Base-by-base conservation (phyloP, 2,888 invertebrate genomes). In the Drosophila multiciliata region DNA sequence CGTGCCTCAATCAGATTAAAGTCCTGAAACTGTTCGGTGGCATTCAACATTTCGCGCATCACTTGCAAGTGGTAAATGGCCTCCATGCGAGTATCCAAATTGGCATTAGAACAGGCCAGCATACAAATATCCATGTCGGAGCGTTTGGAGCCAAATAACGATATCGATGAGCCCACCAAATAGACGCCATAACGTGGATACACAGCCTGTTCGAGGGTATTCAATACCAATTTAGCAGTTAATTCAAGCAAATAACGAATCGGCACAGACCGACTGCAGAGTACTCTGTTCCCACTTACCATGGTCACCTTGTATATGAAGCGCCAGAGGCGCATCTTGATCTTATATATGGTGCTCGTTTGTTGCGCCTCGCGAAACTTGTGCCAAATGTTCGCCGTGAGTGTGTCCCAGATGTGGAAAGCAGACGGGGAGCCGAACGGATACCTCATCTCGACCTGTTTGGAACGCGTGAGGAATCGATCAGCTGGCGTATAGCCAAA, bases 91-190 rank as follows among this genome's bases (percentile, higher is more conserved):
- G 96, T 96, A 93, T 97, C 97, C 82, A 96, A 60, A 15, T 69
- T 90, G 9, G 76, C 73, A 74, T 84, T 90, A 0, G 79, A 78
- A 45, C 83, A 95, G 77, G 97, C 96, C 89, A 98, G 94, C 90
- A 99, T 95, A 92, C 99, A 99, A 94, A 99, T 96, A 94, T 99
- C 99, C 94, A 99, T 97, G 94, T 99, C 99, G 78, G 98, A 98
- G 79, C 95, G 95, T 92, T 97, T 96, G 78, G 97, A 96, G 45
- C 98, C 99, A 94, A 99, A 98, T 36, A 99, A 99, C 66, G 97
- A 98, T 95, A 99, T 97, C 7, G 99, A 99, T 1, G 99, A 99
- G 0, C 99, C 99, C 75, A 99, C 99, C 92, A 99, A 95, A 94
- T 97, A 99, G 60, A 99, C 94, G 11, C 97, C 97, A 94, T 96